Evolutionary conservation across 1,140 invertebrate species (phyloP).

Genomic region (Diachasmimorpha longicaudata): DNA sequence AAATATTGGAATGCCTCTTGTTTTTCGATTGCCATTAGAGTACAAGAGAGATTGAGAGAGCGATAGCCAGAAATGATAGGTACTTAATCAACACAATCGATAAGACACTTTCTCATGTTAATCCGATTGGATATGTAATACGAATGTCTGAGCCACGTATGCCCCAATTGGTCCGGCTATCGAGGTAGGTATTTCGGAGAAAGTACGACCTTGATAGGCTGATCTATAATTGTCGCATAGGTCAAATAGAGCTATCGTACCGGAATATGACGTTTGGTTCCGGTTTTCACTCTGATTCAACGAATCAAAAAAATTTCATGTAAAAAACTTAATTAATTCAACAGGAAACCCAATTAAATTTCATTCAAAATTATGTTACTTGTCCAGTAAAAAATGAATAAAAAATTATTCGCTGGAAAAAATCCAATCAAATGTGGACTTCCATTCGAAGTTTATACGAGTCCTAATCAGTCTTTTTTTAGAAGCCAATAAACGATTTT

Average conservation of each 20-base stretch:
- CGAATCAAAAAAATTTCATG: too few species aligned
- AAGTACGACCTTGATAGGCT: slow-evolving; percentile 14
- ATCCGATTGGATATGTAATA: background rate
- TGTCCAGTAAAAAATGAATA: too few species aligned
- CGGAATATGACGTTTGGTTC: background rate
- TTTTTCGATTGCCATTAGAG: background rate
- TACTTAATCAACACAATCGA: background rate
- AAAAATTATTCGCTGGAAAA: too few species aligned
- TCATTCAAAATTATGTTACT: background rate
- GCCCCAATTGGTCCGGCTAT: background rate
- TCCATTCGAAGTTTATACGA: too few species aligned
- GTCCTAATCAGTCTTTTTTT: too few species aligned
- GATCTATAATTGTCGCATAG: background rate
- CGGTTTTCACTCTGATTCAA: background rate
- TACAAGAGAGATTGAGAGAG: background rate
- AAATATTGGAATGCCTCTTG: background rate
- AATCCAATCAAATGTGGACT: too few species aligned
- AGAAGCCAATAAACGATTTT: too few species aligned
- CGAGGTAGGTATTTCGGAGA: slow-evolving; percentile 12
- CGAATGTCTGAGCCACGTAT: background rate
- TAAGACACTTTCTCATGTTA: background rate
- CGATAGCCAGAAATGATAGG: background rate
- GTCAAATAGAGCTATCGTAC: background rate
- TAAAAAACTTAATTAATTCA: background rate
- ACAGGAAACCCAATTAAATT: background rate